Conservation (phyloP, 2,113 vertebrate species). For the Lynx canadensis region DNA sequence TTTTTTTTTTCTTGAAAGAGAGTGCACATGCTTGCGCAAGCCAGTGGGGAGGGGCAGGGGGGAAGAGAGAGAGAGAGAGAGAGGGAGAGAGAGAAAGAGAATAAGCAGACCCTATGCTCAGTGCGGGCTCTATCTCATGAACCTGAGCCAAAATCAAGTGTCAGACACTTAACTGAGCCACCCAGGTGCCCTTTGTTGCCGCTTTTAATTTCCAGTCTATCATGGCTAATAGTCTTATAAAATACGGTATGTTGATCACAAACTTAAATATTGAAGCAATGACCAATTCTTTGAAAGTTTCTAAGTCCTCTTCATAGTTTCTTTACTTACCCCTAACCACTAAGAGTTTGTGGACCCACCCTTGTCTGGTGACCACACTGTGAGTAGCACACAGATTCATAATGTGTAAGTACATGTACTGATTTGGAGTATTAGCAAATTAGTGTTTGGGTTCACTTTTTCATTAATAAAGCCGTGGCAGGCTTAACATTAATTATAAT, state of each 20-base stretch:
- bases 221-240: neutral
- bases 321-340: neutral
- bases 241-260: neutral
- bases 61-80: no score
- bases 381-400: neutral
- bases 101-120: no score
- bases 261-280: neutral
- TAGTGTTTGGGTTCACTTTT: conserved; percentile 27
- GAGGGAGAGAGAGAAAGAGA: no score
- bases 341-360: neutral
- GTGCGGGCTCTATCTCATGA: no score
- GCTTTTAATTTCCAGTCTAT: neutral
- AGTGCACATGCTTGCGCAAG: no score
- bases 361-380: neutral
- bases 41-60: no score
- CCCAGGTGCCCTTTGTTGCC: neutral
- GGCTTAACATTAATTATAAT: conserved; percentile 8
- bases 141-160: no score
- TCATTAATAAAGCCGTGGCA: neutral
- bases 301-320: neutral
- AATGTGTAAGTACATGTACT: neutral
- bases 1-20: neutral
- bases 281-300: neutral
- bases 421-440: neutral
- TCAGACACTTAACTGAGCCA: no score